Evolutionary conservation across 2,797 vertebrate species (phyloP), one percentile per base, ranked within the genome.

Genomic region (Eulemur albifrons): DNA sequence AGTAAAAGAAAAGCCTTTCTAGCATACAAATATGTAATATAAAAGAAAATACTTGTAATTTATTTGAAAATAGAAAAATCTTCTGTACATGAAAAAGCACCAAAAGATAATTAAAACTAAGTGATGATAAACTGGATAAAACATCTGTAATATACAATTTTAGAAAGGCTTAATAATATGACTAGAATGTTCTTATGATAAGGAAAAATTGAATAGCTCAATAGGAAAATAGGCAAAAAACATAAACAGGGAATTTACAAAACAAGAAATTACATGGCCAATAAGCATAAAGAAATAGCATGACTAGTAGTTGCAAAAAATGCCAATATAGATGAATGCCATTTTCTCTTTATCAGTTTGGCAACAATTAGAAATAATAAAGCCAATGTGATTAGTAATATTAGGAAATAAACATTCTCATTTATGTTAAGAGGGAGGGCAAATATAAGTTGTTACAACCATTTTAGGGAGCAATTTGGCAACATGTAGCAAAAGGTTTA

Each of bases 31-130:
- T 48, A 23, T 9, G 8, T 23, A 40, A 59, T 13, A 83, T 40
- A 82, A 63, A 88, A 94, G 45, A 83, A 73, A 96, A 75, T 86
- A 48, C 23, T 15, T 5, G 45, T 65, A 85, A 1, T 52, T 88
- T 92, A 45, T 48, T 40, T 88, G 86, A 88, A 91, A 96, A 84
- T 40, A 35, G 48, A 61, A 92, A 83, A 38, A 59, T 32, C 25
- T 92, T 45, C 13, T 61, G 0, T 91, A 43, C 45, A n/a, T 92
- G 11, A 82, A 82, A 86, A 80, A 81, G 1, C 20, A 91, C n/a
- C 23, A 92, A 85, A 67, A 75, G 21, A 43, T 75, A 38, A 80
- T 85, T 85, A 65, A 43, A 92, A 90, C 17, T 43, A 83, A 87
- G 35, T 52, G 30, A 81, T 52, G 45, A 81, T 48, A 86, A 77